Evolutionary conservation across 2,797 vertebrate species (phyloP).

Genomic region (Cyclura pinguis): DNA sequence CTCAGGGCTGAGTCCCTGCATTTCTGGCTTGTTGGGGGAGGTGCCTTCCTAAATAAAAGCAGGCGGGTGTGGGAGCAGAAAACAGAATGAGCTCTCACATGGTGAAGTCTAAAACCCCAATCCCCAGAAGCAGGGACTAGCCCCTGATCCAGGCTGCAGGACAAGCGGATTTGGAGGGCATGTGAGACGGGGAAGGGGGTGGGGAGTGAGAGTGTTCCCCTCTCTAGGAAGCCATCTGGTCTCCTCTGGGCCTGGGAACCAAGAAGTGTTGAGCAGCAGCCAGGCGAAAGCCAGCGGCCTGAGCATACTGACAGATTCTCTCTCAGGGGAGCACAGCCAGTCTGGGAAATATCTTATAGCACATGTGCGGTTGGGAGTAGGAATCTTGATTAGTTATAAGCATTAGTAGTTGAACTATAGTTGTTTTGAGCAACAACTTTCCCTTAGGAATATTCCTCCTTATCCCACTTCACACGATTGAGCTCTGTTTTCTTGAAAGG

Average conservation of each 20-base stretch:
- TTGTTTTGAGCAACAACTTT: not conserved
- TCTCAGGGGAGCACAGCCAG: not conserved
- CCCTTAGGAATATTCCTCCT: not conserved
- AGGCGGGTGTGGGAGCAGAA: not conserved
- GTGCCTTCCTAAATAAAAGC: not conserved
- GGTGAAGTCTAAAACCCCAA: not conserved
- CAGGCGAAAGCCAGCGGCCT: not conserved
- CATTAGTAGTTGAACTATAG: not conserved
- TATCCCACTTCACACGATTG: rapidly evolving
- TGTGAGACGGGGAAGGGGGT: not conserved
- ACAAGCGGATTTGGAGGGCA: conserved; percentile 32
- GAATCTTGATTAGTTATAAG: not conserved
- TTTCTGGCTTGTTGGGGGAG: not conserved
- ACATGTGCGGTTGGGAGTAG: not conserved
- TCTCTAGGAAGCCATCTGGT: conserved; percentile 8
- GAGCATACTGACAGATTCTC: not conserved
- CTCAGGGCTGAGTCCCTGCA: not conserved
- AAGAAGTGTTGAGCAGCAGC: not conserved
- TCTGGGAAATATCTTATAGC: not conserved
- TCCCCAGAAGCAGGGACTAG: conserved; percentile 14
- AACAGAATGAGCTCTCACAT: not conserved
- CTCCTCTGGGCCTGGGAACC: conserved; percentile 33
- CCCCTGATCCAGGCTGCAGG: conserved; percentile 10
- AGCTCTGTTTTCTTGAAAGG: not conserved
- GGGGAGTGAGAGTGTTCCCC: not conserved